Evolutionary conservation across 2,797 vertebrate genomes (phyloP).

Genomic region (Cossypha dichroa): DNA sequence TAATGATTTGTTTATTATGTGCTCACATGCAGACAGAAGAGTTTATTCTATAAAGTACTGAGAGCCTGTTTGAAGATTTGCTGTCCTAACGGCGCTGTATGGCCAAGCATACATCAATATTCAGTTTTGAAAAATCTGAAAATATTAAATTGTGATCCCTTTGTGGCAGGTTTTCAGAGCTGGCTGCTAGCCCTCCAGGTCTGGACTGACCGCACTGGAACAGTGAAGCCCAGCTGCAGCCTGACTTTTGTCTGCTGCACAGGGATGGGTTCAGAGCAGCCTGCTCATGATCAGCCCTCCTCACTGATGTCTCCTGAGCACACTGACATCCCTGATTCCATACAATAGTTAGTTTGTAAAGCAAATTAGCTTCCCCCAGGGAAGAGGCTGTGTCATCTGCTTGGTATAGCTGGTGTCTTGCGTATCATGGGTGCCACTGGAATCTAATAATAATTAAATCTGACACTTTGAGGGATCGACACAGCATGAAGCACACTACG

Average conservation of each 20-base stretch:
- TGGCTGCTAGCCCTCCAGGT: background rate
- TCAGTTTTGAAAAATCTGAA: background rate
- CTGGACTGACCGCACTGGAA: too few species aligned
- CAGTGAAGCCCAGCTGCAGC: fast-evolving
- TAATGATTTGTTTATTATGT: background rate
- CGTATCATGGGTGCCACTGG: conserved; percentile 52
- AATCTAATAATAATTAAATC: conserved; percentile 52
- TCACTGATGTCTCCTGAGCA: background rate
- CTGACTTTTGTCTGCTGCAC: background rate
- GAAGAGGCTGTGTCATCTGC: conserved; percentile 18
- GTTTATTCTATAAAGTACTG: background rate
- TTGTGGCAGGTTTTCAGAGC: background rate
- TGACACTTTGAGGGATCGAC: conserved; percentile 18
- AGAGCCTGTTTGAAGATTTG: background rate
- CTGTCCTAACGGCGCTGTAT: background rate
- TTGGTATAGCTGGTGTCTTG: background rate
- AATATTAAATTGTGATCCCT: background rate
- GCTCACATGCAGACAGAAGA: background rate
- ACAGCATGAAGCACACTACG: conserved; percentile 13
- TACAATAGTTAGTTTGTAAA: background rate
- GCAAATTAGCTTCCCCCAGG: conserved; percentile 11
- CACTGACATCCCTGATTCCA: background rate
- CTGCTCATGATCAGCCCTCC: background rate
- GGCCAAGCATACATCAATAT: background rate
- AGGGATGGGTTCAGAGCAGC: background rate